These are phyloP conservation scores for Sceliomorpha sp. DNA, from an alignment of 2,888 invertebrate species.

Conservation along the genomic window DNA sequence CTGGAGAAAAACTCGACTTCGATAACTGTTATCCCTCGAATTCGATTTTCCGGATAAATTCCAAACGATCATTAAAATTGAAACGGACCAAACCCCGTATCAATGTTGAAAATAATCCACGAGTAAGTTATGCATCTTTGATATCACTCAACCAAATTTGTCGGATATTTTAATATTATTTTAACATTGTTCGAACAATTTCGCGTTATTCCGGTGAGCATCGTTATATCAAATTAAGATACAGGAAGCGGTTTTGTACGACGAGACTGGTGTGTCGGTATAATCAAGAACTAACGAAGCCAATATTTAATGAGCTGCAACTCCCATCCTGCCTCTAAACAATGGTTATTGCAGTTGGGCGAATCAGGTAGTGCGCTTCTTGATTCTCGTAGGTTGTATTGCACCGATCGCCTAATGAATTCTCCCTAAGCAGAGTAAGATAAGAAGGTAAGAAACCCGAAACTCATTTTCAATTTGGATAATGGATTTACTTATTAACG, in stretches of 20 bases:
- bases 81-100: slow-evolving; percentile 4
- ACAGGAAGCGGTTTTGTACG: neutral
- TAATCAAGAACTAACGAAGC: slow-evolving; percentile 20
- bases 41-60: slow-evolving; percentile 10
- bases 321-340: slow-evolving; percentile 2
- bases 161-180: neutral
- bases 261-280: neutral
- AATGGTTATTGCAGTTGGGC: slow-evolving; percentile 6
- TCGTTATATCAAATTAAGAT: neutral
- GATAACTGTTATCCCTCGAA: neutral
- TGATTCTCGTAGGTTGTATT: neutral
- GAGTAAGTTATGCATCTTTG: too few species aligned
- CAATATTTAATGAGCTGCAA: slow-evolving; percentile 13
- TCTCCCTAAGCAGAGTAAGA: neutral
- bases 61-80: slow-evolving; percentile 1
- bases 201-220: too few species aligned
- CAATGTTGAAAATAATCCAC: too few species aligned
- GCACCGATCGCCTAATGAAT: slow-evolving; percentile 11
- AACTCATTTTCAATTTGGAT: neutral
- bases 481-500: neutral
- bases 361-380: neutral
- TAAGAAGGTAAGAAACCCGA: neutral
- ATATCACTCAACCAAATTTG: neutral
- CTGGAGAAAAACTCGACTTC: slow-evolving; percentile 8
- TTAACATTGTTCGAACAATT: too few species aligned